phyloP scores from a whole-genome alignment of 2,797 vertebrate species.

The Psittacula derbiana region DNA sequence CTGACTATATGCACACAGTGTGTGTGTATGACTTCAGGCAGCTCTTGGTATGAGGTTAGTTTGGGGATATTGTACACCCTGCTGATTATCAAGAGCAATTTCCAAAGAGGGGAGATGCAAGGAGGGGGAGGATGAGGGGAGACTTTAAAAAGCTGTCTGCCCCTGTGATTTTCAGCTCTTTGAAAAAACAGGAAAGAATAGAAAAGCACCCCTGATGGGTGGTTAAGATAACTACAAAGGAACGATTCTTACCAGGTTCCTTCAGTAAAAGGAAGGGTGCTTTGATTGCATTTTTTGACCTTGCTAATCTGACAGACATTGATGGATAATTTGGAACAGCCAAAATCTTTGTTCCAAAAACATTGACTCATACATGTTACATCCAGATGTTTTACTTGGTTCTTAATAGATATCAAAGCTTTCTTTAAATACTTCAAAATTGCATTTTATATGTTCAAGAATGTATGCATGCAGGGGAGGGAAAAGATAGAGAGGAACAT shows the following conservation, averaged over 20 bases:
- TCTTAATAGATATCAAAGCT: neutral
- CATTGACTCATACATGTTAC: neutral
- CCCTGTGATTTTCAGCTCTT: constrained; percentile 12
- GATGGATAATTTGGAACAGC: constrained; percentile 21
- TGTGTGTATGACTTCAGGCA: neutral
- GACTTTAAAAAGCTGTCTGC: neutral
- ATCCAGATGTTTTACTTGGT: neutral
- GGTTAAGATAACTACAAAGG: constrained; percentile 44
- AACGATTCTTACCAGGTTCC: constrained; percentile 33
- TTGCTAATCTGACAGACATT: constrained; percentile 42
- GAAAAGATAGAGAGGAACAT: neutral
- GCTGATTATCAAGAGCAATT: neutral
- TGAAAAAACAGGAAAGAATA: constrained; percentile 16
- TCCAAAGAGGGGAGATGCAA: neutral
- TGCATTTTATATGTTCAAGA: neutral
- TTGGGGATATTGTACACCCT: neutral
- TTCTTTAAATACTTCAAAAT: neutral
- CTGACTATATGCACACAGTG: neutral
- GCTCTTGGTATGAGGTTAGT: neutral
- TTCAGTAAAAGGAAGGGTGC: constrained; percentile 1
- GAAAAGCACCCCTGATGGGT: constrained; percentile 17
- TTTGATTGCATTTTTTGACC: constrained; percentile 15
- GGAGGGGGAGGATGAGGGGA: neutral
- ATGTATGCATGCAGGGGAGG: neutral
- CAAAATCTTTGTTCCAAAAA: constrained; percentile 23